Base-by-base conservation (phyloP, 2,888 invertebrate species). In the Pammene aurita region DNA sequence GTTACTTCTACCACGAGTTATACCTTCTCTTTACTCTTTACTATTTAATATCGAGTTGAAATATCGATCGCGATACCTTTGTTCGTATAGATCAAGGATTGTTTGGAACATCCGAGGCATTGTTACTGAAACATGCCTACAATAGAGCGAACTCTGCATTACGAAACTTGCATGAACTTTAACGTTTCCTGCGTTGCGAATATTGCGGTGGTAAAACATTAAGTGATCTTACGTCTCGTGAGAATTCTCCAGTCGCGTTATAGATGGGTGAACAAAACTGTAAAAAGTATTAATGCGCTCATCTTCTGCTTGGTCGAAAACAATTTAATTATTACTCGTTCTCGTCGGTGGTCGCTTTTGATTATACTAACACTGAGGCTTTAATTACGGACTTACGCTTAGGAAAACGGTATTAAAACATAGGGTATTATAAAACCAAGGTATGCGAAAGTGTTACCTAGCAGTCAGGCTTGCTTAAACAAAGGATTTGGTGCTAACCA, bases 61-160 rank as follows among this genome's bases (percentile, higher is more conserved):
- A 38, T 67, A 63, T 67, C 38, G 38, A 55, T 69, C 34, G 58
- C 13, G 54, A 35, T 38, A 10, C 57, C 34, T 69, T 69, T 69
- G 65, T 72, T 78, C 76, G 72, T 78, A 86, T 84, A 88, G 84
- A 85, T 88, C 88, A 88, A 88, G 88, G 88, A 81, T 81, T 75
- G 18, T 69, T 64, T 41, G 44, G 34, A 54, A 60, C 60, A 65
- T 69, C 65, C 58, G 58, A 13, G 34, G 48, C 50, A 18, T 35
- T 48, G 13, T 35, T n/a, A 52, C 38, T 63, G 44, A 57, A 38
- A 55, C 48, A 62, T 61, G 55, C 55, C 34, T 61, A 68, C 66
- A 71, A 68, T 60, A 66, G 46, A 67, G 61, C 55, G 56, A 61
- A 66, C 60, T 69, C 62, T 63, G 26, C 35, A 44, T 72, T 71